phyloP scores from a whole-genome alignment of 2,113 vertebrate species.

The Microtus pennsylvanicus region DNA sequence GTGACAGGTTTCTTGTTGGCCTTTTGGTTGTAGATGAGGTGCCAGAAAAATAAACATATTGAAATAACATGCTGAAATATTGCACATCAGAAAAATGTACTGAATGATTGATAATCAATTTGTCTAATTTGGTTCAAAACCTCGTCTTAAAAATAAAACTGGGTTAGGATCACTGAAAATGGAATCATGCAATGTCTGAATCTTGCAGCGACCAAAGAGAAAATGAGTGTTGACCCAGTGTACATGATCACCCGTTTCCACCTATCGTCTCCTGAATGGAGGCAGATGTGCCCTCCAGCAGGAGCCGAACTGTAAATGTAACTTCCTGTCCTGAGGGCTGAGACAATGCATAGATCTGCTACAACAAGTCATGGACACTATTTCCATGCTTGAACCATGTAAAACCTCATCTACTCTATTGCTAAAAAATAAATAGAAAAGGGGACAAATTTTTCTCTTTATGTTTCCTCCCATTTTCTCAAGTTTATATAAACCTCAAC shows the following conservation, averaged over 20 bases:
- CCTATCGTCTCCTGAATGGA: neutral
- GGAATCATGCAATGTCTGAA: neutral
- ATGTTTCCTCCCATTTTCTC: neutral
- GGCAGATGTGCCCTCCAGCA: neutral
- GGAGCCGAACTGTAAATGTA: neutral
- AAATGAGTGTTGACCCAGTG: neutral
- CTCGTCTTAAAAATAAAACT: slow-evolving; percentile 34
- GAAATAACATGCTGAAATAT: neutral
- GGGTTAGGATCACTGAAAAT: neutral
- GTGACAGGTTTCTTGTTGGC: neutral
- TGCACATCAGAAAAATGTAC: neutral
- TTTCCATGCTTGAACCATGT: neutral
- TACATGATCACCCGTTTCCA: neutral
- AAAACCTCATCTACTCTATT: neutral
- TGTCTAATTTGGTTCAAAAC: neutral
- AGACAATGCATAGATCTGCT: neutral
- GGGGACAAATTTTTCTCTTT: neutral
- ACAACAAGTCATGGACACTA: neutral
- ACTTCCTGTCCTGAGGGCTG: neutral
- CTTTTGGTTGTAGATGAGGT: slow-evolving; percentile 20
- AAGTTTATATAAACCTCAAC: neutral
- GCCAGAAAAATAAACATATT: neutral
- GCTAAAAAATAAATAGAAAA: neutral
- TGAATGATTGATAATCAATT: slow-evolving; percentile 27
- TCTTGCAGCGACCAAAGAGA: neutral